Percentiles rank a stretch among this genome's conserved stretches.
Conservation (phyloP, 2,797 vertebrate species). For the Enteromius treurensis region DNA sequence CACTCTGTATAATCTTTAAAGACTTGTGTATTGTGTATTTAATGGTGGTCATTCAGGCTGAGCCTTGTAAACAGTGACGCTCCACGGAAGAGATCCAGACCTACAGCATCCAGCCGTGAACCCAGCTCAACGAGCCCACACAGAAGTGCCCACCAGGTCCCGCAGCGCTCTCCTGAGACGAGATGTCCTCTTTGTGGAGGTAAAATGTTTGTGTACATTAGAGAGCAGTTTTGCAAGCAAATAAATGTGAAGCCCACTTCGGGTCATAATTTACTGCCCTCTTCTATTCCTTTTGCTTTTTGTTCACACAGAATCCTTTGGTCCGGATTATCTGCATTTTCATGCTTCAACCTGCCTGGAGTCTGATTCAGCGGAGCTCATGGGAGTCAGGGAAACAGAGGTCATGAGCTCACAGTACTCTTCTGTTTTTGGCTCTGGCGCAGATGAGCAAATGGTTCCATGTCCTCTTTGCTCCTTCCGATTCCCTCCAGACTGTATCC, state of each 20-base stretch:
- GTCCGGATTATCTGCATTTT: conserved; percentile 62
- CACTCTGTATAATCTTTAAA: not conserved
- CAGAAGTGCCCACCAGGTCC: not conserved
- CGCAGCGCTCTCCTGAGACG: conserved; percentile 50
- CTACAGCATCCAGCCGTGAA: conserved; percentile 5
- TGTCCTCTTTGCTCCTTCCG: conserved; percentile 74
- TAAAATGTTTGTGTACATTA: conserved; percentile 14
- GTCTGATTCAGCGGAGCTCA: conserved; percentile 30
- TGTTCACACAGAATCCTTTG: conserved; percentile 69
- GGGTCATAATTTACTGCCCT: not conserved
- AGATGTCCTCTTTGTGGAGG: conserved; percentile 66
- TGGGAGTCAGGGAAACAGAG: conserved; percentile 15
- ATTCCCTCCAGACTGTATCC: conserved; percentile 66
- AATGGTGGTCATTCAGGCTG: conserved; percentile 38
- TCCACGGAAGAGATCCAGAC: conserved; percentile 51
- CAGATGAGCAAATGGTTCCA: conserved; percentile 59
- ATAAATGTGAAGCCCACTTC: not conserved
- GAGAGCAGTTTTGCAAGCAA: not conserved
- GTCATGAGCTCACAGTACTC: conserved; percentile 13
- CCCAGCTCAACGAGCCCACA: not conserved
- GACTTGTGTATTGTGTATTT: not conserved
- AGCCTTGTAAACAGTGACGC: conserved; percentile 20
- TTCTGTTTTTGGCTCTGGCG: not conserved
- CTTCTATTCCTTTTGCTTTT: not conserved
- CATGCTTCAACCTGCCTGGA: conserved; percentile 76